Conservation (phyloP, 2,113 vertebrate genomes). For the Ia io region DNA sequence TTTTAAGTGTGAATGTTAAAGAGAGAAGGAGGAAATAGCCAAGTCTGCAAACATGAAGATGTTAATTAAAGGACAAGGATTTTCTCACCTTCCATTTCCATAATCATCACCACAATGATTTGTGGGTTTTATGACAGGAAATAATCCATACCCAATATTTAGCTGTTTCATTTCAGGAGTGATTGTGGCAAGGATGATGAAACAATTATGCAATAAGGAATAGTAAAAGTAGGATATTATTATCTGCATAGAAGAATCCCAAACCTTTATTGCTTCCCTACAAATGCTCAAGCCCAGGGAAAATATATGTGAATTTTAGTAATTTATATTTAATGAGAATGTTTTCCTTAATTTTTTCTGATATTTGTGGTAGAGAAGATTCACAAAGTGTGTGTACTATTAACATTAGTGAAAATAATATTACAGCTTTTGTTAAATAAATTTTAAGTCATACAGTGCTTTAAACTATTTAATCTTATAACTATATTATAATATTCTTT, state of each 20-base stretch:
- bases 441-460: not conserved
- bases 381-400: not conserved
- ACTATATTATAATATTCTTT: not conserved
- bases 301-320: not conserved
- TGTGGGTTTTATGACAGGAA: not conserved
- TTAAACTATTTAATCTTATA: not conserved
- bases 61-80: not conserved
- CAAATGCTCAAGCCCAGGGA: not conserved
- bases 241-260: not conserved
- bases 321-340: not conserved
- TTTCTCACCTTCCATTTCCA: not conserved
- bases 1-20: not conserved
- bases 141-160: not conserved
- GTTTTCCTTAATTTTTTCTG: not conserved
- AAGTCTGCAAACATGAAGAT: not conserved
- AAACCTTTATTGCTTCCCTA: not conserved
- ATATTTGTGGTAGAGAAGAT: not conserved
- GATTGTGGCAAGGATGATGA: not conserved
- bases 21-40: not conserved
- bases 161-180: not conserved
- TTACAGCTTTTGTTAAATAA: not conserved
- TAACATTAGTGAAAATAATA: constrained; percentile 20
- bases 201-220: not conserved
- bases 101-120: not conserved
- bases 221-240: not conserved